Base-by-base conservation (phyloP, 2,888 invertebrate genomes). In the Onchidella celtica region DNA sequence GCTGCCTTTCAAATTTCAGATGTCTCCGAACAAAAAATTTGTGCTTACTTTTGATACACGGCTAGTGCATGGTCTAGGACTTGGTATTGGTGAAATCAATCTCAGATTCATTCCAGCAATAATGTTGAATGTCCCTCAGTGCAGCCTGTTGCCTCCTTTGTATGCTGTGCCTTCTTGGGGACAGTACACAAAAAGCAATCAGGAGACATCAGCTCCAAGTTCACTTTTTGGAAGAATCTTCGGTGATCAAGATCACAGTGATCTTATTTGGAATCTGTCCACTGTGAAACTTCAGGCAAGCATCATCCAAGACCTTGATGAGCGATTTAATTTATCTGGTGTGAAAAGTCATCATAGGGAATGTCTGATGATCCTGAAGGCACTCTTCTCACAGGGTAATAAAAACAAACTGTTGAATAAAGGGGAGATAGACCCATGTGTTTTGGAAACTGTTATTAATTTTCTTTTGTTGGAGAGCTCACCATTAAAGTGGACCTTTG, bases 391-490 rank as follows among this genome's bases (percentile, higher is more conserved):
- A 17, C 77, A 84, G 4, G 79, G 86, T n/a, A 82, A 73, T 6
- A 84, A 85, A 36, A 88, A 85, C 63, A 85, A 81, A 24, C 83
- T 90, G 6, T 83, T 89, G 6, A 87, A 86, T 59, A 85, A 87
- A 32, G 90, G 89, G 6, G 86, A 88, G 65, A 80, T 84, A 9
- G 70, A 75, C 34, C 29, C 69, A 21, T 34, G 47, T 27, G 36
- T 84, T 24, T 78, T 90, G 27, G 85, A 88, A 57, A 88, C 88
- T 32, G 83, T 88, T 27, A 40, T 90, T 38, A 86, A 82, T 74
- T 90, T 87, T 77, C 84, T 90, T 11, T 83, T 91, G 14, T 81
- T 89, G 24, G 90, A 91, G 66, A 90, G 89, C 69, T 79, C 85
- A 24, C 86, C 88, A 14, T 74, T 79, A 11, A 86, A 87, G n/a